Evolutionary conservation across 1,140 invertebrate species (phyloP).

Genomic region (Drosophila setifemur): DNA sequence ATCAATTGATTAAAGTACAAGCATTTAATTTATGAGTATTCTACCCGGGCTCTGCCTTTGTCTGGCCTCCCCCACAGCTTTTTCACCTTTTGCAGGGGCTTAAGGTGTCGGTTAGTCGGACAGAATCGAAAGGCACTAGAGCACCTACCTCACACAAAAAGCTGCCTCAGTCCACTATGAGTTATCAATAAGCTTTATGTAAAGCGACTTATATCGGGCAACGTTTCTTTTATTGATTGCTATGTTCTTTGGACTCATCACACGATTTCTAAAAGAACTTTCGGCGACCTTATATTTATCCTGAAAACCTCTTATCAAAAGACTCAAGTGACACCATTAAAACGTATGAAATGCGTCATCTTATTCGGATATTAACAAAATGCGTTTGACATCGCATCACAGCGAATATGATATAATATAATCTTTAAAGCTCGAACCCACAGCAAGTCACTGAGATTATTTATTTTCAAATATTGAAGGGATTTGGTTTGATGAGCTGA

Average conservation of each 20-base stretch:
- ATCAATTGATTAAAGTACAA: constrained; percentile 48
- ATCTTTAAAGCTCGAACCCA: background rate
- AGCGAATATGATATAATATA: background rate
- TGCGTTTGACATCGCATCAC: background rate
- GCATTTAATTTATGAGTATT: constrained; percentile 45
- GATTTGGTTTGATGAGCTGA: no score
- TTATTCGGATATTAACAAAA: background rate
- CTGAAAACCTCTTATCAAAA: constrained; percentile 8
- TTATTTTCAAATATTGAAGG: background rate
- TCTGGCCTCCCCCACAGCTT: background rate
- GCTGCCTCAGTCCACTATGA: background rate
- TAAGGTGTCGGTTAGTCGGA: constrained; percentile 17
- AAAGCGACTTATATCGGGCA: constrained; percentile 20
- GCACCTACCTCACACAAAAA: constrained; percentile 16
- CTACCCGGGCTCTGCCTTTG: background rate
- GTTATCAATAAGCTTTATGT: constrained; percentile 23
- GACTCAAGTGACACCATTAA: background rate
- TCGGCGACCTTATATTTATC: background rate
- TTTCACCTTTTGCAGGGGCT: background rate
- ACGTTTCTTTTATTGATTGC: constrained; percentile 37
- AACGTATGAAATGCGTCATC: constrained; percentile 24
- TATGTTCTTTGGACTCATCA: constrained; percentile 50
- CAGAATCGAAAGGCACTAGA: constrained; percentile 2
- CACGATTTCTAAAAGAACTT: constrained; percentile 5
- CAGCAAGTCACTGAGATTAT: background rate